Evolutionary conservation across 2,113 vertebrate species (phyloP).

Genomic region (Neofelis nebulosa): DNA sequence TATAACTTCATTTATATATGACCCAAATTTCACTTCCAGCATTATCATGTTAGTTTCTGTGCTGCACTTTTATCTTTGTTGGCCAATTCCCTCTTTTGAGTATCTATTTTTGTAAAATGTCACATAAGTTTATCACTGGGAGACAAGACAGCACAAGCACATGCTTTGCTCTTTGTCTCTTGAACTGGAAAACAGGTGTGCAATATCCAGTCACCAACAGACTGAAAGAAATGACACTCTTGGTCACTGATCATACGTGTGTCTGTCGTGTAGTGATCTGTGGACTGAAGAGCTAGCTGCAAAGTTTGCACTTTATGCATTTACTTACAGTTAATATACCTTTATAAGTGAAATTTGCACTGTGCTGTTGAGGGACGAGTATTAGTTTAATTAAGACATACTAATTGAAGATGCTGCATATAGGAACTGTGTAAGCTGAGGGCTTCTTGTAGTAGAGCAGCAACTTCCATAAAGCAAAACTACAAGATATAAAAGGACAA

Average conservation of each 20-base stretch:
- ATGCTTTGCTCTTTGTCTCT: neutral
- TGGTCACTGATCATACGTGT: neutral
- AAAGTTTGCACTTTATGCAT: neutral
- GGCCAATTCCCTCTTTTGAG: neutral
- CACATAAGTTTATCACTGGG: neutral
- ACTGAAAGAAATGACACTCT: neutral
- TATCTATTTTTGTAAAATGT: neutral
- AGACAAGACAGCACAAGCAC: neutral
- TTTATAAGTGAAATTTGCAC: neutral
- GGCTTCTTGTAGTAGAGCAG: neutral
- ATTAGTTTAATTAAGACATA: neutral
- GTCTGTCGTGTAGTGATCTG: neutral
- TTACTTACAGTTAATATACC: neutral
- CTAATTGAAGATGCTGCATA: neutral
- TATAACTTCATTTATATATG: neutral
- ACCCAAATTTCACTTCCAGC: neutral
- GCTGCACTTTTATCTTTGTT: neutral
- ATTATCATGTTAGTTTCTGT: neutral
- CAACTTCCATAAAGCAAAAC: neutral
- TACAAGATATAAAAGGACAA: neutral
- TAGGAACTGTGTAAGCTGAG: neutral
- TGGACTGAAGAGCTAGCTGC: neutral
- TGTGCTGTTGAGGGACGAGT: neutral
- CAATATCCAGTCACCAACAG: neutral
- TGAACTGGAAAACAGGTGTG: neutral